Evolutionary conservation across 2,113 vertebrate genomes (phyloP).

Genomic region (Asarcornis scutulata): DNA sequence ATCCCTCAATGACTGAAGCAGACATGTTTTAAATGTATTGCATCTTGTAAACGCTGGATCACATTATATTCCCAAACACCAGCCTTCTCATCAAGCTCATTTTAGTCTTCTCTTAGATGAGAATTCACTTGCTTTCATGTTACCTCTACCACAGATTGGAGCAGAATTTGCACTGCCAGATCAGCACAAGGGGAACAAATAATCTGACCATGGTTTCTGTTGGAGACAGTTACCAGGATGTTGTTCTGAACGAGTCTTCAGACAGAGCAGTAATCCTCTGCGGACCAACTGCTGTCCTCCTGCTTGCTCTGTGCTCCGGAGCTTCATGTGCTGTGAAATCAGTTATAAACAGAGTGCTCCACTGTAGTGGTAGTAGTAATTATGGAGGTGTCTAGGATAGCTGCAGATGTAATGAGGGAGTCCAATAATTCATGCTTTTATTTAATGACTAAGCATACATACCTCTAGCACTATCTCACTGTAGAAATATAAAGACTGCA

Average conservation of each 20-base stretch:
- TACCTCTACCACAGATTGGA: not conserved
- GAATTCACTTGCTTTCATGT: not conserved
- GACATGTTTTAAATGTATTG: not conserved
- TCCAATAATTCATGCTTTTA: not conserved
- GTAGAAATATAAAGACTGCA: not conserved
- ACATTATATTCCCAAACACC: not conserved
- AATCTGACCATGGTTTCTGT: not conserved
- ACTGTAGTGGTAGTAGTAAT: rapidly evolving
- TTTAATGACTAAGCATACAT: not conserved
- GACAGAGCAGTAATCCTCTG: not conserved
- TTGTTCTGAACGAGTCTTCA: not conserved
- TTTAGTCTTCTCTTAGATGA: not conserved
- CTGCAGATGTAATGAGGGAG: not conserved
- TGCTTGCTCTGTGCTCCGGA: rapidly evolving
- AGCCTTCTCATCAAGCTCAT: not conserved
- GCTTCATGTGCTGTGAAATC: not conserved
- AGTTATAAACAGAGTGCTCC: not conserved
- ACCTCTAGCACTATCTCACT: not conserved
- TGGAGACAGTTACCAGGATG: not conserved
- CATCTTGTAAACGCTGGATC: not conserved
- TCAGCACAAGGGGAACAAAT: not conserved
- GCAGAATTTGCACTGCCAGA: not conserved
- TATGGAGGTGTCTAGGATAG: not conserved
- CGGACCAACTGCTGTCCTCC: not conserved
- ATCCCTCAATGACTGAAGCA: not conserved